These are phyloP conservation scores for Microcaecilia unicolor DNA, from an alignment of 2,797 vertebrate species.

Conservation along the genomic window DNA sequence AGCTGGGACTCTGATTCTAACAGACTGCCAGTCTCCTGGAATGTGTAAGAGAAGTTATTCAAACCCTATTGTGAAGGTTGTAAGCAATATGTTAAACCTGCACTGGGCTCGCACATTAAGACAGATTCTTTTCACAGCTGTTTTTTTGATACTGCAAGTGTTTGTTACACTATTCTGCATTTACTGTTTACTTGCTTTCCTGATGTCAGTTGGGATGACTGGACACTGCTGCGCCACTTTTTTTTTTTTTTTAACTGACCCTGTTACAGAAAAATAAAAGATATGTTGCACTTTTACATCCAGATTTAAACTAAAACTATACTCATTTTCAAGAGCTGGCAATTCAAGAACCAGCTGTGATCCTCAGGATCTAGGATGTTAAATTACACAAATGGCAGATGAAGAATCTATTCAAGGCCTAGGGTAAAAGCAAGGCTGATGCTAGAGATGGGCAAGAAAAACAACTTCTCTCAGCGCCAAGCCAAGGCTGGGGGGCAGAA, in stretches of 20 bases:
- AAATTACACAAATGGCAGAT: no score
- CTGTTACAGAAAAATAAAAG: no score
- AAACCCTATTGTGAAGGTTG: constrained; percentile 64
- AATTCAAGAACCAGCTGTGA: constrained; percentile 1
- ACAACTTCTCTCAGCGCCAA: no score
- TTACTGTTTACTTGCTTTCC: constrained; percentile 68
- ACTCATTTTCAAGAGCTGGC: constrained; percentile 9
- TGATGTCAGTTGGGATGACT: constrained; percentile 56
- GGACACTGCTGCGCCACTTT: constrained; percentile 46
- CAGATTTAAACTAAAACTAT: constrained; percentile 5
- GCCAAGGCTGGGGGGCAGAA: no score
- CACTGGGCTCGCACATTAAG: constrained; percentile 65
- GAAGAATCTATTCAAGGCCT: no score
- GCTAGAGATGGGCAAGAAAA: no score
- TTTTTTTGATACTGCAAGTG: constrained; percentile 68
- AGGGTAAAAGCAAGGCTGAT: no score
- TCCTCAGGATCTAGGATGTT: not conserved
- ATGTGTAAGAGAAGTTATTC: constrained; percentile 70
- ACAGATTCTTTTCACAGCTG: constrained; percentile 67
- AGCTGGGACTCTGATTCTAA: constrained; percentile 65
- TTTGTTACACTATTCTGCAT: constrained; percentile 70
- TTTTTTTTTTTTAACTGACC: no score
- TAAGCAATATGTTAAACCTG: constrained; percentile 78
- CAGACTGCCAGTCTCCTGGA: constrained; percentile 71
- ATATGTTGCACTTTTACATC: constrained; percentile 20